Evolutionary conservation across 2,888 invertebrate genomes (phyloP).

Genomic region (Hirtodrosophila confusa): DNA sequence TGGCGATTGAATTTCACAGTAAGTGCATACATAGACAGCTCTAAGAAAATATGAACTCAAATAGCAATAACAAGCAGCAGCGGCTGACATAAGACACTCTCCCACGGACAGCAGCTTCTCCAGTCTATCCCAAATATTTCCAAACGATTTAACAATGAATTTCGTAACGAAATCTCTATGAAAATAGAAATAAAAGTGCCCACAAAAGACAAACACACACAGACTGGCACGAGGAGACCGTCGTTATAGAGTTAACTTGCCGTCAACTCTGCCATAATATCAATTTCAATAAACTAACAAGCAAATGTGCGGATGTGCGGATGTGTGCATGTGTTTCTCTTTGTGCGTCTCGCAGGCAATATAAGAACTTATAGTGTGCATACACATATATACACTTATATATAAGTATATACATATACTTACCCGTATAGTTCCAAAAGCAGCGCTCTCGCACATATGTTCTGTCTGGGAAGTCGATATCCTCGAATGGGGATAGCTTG

Average conservation of each 20-base stretch:
- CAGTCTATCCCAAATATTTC: constrained; percentile 52
- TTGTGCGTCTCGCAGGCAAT: constrained; percentile 12
- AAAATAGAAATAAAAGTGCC: constrained; percentile 59
- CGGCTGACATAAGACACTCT: constrained; percentile 35
- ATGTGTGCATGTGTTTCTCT: neutral
- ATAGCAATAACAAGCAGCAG: constrained; percentile 20
- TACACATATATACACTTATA: neutral
- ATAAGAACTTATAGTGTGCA: constrained; percentile 35
- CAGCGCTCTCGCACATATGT: constrained; percentile 32
- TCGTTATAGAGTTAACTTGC: constrained; percentile 47
- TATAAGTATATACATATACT: no score
- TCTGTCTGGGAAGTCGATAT: constrained; percentile 6
- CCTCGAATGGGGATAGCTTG: constrained; percentile 6
- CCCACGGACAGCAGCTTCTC: constrained; percentile 20
- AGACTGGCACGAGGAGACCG: constrained; percentile 15
- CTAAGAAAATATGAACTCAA: constrained; percentile 37
- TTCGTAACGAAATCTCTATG: constrained; percentile 58
- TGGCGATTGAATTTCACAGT: constrained; percentile 53
- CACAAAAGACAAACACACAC: constrained; percentile 33
- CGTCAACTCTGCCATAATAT: constrained; percentile 64
- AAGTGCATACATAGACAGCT: constrained; percentile 11
- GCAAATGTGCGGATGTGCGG: constrained; percentile 44
- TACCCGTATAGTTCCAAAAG: constrained; percentile 11
- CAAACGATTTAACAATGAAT: constrained; percentile 72
- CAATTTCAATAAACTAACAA: constrained; percentile 78